Evolutionary conservation across 2,113 vertebrate genomes (phyloP), one percentile per base, ranked within the genome.

Genomic region (Glaucomys volans): DNA sequence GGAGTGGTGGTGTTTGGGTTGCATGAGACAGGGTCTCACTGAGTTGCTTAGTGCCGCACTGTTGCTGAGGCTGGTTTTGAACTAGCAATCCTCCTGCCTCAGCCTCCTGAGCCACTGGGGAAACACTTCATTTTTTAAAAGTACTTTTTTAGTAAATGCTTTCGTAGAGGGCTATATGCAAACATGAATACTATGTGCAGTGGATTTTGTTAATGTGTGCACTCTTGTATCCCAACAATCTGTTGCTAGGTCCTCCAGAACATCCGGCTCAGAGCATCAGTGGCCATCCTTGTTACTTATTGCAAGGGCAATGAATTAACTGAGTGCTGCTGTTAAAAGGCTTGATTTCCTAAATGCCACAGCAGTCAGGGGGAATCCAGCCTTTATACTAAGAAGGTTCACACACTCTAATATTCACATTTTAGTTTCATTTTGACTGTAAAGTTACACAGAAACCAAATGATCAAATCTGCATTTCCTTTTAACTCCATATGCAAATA

Each of bases 381-480:
- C 26, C 87, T 84, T 95, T 54, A 54, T n/a, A n/a, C 94, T 62
- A 66, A 90, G 81, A 96, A 94, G 80, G 82, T 95, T 96, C 96
- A 90, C 97, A 98, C 79, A 84, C 96, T 93, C 84, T 82, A 67
- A 90, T 82, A 95, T 96, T 97, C 95, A 97, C 72, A 97, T 83
- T 64, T 83, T 86, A 88, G 87, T 98, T 97, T 98, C 97, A 57
- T 90, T 97, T 95, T 97, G 96, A 98, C 96, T 97, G 9, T 67
- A 90, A 92, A 95, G 72, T 97, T 96, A 94, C 90, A 94, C 94
- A 95, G 96, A 98, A 97, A 97, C 90, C 96, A 91, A 97, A 90
- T 92, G 94, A 96, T 93, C 86, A 87, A 96, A 96, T 97, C 96
- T 97, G 84, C 92, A 95, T 97, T 98, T 98, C 87, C 95, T 96